A percentile compares a stretch with the other conserved stretches of the same genome.
phyloP scores from a whole-genome alignment of 1,140 invertebrate genomes.

The Diprion similis region DNA sequence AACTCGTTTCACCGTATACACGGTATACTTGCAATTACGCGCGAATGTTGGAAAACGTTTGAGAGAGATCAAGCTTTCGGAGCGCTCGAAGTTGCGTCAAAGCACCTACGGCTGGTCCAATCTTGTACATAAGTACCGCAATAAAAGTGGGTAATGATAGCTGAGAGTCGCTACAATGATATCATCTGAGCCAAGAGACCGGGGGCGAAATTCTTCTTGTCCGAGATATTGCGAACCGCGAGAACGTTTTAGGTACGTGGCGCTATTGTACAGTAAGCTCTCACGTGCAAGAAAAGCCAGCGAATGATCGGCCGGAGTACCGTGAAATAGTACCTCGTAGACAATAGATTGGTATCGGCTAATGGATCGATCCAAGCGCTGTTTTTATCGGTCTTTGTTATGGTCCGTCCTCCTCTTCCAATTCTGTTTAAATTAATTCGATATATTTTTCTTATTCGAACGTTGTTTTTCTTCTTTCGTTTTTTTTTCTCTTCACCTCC shows the following conservation, averaged over 20 bases:
- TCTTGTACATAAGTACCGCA: too few relatives aligned
- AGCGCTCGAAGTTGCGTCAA: too few relatives aligned
- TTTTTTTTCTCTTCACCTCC: too few relatives aligned
- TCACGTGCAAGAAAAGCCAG: not conserved
- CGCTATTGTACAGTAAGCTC: not conserved
- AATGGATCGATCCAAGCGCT: not conserved
- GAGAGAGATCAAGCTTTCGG: too few relatives aligned
- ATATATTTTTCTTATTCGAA: not conserved
- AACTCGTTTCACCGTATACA: too few relatives aligned
- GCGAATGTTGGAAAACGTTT: too few relatives aligned
- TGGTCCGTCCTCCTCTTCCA: not conserved
- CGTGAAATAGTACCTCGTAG: constrained; percentile 1
- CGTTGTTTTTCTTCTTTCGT: too few relatives aligned
- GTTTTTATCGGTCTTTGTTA: too few relatives aligned
- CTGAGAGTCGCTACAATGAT: not conserved
- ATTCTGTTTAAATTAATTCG: not conserved
- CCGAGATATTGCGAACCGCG: not conserved
- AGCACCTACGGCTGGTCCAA: too few relatives aligned
- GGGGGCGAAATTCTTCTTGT: not conserved
- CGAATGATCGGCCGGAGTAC: not conserved
- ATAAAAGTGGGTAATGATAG: too few relatives aligned
- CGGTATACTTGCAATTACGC: too few relatives aligned
- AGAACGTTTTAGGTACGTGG: not conserved
- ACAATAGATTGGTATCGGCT: not conserved
- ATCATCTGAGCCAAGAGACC: not conserved